These are phyloP conservation scores for Miopithecus talapoin DNA, from an alignment of 2,797 vertebrate genomes.

Conservation along the genomic window DNA sequence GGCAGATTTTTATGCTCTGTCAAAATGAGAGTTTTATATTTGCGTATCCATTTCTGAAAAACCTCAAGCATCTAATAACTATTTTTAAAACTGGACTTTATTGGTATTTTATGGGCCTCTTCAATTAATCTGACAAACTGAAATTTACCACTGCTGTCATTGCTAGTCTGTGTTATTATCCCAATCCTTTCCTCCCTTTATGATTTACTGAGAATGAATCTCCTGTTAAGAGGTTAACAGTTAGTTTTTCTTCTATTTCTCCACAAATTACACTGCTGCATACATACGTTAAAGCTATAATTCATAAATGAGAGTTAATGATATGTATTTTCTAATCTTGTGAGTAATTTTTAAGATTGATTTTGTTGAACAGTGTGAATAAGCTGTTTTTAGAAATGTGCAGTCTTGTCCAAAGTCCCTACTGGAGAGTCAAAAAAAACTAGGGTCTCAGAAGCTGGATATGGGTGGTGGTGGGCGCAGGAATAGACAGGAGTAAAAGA, in stretches of 20 bases:
- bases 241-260: constrained; percentile 68
- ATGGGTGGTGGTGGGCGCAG: not conserved
- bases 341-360: constrained; percentile 31
- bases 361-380: constrained; percentile 51
- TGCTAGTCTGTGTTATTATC: constrained; percentile 55
- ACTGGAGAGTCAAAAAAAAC: not conserved
- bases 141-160: constrained; percentile 62
- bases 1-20: constrained; percentile 65
- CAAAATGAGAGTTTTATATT: constrained; percentile 71
- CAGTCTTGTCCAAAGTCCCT: not conserved
- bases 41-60: constrained; percentile 68
- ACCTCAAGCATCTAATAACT: constrained; percentile 61
- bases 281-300: constrained; percentile 20
- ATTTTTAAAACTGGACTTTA: constrained; percentile 66
- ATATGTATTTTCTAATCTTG: constrained; percentile 59
- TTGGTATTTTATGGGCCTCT: constrained; percentile 64
- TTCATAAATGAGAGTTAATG: constrained; percentile 65
- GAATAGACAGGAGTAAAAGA: not conserved
- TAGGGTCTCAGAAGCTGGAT: not conserved
- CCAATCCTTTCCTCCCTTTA: not conserved
- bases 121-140: constrained; percentile 72
- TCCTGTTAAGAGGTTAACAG: constrained; percentile 72
- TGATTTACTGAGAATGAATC: constrained; percentile 61
- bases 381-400: constrained; percentile 24
- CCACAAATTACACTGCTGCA: constrained; percentile 58